These are phyloP conservation scores for Drosophila cardini DNA, from an alignment of 1,140 invertebrate genomes.

Conservation along the genomic window DNA sequence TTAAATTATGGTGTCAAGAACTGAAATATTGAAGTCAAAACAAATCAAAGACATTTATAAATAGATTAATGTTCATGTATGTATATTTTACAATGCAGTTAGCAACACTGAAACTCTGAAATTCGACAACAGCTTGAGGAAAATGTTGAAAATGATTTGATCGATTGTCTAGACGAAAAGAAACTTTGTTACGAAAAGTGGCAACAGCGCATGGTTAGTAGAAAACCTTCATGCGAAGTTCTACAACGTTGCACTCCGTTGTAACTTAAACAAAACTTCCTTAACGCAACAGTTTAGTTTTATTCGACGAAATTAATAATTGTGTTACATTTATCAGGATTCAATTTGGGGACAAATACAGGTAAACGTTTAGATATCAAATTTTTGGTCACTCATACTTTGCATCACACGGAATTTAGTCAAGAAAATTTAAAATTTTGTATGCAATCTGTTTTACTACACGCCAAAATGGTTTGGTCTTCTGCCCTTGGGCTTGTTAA, in stretches of 20 bases:
- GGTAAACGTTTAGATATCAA: not conserved
- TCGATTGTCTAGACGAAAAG: not conserved
- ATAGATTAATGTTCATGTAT: slow-evolving; percentile 8
- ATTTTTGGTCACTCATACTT: not conserved
- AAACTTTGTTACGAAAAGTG: not conserved
- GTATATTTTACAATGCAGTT: slow-evolving; percentile 37
- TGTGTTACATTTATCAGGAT: not conserved
- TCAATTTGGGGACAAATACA: not conserved
- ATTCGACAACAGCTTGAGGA: not conserved
- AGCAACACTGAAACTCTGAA: slow-evolving; percentile 9
- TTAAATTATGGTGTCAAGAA: not conserved
- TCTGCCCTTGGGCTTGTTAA: too few species aligned
- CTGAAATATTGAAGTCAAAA: slow-evolving; percentile 2
- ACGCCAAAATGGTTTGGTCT: not conserved
- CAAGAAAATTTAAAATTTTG: not conserved
- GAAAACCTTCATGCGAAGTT: not conserved
- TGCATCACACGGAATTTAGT: not conserved
- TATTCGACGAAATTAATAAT: not conserved
- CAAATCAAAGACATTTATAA: slow-evolving; percentile 16
- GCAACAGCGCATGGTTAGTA: not conserved
- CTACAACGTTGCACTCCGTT: slow-evolving; percentile 1
- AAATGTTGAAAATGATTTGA: not conserved
- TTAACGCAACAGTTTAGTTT: not conserved
- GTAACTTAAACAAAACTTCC: not conserved
- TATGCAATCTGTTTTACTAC: not conserved